phyloP scores from a whole-genome alignment of 2,113 vertebrate species.

The Regulus satrapa region DNA sequence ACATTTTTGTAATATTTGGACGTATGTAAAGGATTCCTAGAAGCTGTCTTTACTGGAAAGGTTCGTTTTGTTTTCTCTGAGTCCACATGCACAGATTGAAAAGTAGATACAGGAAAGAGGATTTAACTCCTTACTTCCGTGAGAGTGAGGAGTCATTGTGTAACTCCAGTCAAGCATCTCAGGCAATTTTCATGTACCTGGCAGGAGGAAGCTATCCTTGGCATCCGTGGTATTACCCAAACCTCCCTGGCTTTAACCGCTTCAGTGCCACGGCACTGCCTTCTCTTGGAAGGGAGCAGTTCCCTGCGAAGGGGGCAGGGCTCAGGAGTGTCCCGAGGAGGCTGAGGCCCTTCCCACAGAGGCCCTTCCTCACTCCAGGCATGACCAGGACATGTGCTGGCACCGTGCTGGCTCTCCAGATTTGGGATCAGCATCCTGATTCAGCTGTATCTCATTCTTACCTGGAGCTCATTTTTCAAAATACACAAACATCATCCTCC shows the following conservation, averaged over 20 bases:
- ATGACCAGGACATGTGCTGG: background rate
- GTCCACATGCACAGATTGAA: background rate
- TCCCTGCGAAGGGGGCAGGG: background rate
- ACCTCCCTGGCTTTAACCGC: background rate
- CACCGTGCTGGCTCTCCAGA: background rate
- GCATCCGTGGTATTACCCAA: background rate
- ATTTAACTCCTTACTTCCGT: background rate
- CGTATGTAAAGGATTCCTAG: background rate
- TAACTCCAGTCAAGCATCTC: background rate
- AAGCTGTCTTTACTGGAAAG: background rate
- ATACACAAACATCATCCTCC: background rate
- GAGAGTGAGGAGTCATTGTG: background rate
- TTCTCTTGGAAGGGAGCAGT: background rate
- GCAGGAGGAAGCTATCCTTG: background rate
- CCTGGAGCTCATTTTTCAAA: background rate
- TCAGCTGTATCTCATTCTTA: background rate
- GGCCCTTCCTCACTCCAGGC: background rate
- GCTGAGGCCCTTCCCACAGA: background rate
- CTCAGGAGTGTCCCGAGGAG: background rate
- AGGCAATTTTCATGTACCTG: background rate
- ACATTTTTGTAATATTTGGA: background rate
- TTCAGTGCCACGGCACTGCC: background rate
- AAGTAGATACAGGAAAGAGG: background rate
- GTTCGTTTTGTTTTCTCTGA: background rate
- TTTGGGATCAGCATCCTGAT: background rate